Percentiles rank a stretch among this genome's conserved stretches.
Conservation (phyloP, 2,888 invertebrate species). For the Ectemnius cavifrons region DNA sequence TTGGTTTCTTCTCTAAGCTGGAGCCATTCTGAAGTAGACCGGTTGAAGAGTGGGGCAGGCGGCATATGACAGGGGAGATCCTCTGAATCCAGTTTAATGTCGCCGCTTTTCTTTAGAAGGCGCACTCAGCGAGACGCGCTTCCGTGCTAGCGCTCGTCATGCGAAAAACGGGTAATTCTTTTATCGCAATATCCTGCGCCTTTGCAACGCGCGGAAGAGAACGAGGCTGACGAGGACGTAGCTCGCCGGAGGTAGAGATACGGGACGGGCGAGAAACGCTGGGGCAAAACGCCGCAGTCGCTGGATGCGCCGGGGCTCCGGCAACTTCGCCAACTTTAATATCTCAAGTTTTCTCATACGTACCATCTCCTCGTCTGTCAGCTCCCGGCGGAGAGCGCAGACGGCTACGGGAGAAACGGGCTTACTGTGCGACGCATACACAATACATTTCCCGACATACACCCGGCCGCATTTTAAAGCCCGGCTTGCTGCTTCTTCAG, state of each 20-base stretch:
- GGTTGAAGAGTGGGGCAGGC: too few species aligned
- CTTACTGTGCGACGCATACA: background rate
- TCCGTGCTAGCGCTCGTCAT: slow-evolving; percentile 27
- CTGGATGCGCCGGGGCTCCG: slow-evolving; percentile 36
- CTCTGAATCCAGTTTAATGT: slow-evolving; percentile 52
- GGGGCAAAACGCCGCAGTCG: slow-evolving; percentile 25
- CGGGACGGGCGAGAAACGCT: slow-evolving; percentile 28
- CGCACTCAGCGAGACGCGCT: slow-evolving; percentile 38
- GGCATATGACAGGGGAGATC: background rate
- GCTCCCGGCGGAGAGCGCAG: slow-evolving; percentile 2
- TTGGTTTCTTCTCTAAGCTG: background rate
- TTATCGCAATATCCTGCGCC: slow-evolving; percentile 58
- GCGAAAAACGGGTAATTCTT: slow-evolving; percentile 56
- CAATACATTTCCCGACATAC: background rate
- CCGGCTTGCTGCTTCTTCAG: too few species aligned
- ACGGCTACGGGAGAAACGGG: background rate
- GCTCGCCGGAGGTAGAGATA: slow-evolving; percentile 23
- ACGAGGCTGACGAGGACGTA: slow-evolving; percentile 14
- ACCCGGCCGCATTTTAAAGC: too few species aligned
- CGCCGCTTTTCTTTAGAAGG: slow-evolving; percentile 49
- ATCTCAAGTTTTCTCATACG: slow-evolving; percentile 61
- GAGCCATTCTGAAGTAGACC: too few species aligned
- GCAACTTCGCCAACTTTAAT: slow-evolving; percentile 62
- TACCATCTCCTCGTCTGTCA: slow-evolving; percentile 24
- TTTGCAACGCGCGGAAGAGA: slow-evolving; percentile 24